Percentiles rank a stretch among this genome's conserved stretches.
phyloP scores from a whole-genome alignment of 2,888 invertebrate species.

The Bibio marci region DNA sequence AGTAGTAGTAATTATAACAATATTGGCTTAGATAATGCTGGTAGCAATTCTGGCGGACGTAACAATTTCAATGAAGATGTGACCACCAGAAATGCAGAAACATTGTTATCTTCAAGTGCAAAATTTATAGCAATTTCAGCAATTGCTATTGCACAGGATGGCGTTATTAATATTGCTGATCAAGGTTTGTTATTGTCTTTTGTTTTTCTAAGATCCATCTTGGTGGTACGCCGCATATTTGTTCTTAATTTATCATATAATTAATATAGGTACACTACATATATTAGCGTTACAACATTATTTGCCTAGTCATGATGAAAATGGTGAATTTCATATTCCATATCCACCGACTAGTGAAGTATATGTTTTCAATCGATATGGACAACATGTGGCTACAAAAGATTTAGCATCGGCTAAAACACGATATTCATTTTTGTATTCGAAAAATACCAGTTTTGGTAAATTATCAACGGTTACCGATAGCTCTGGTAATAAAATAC shows the following conservation, averaged over 20 bases:
- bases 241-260: too few relatives aligned
- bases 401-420: slow-evolving; percentile 90
- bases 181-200: slow-evolving; percentile 63
- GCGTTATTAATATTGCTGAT: slow-evolving; percentile 91
- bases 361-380: slow-evolving; percentile 85
- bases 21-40: slow-evolving; percentile 17
- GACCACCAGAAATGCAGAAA: slow-evolving; percentile 64
- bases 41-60: slow-evolving; percentile 13
- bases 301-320: slow-evolving; percentile 70
- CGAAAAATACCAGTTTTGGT: slow-evolving; percentile 91
- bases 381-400: slow-evolving; percentile 89
- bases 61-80: slow-evolving; percentile 14
- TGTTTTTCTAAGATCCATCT: too few relatives aligned
- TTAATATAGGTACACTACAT: slow-evolving; percentile 49
- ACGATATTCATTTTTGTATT: slow-evolving; percentile 89
- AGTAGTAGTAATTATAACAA: slow-evolving; percentile 18
- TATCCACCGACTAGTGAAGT: slow-evolving; percentile 87
- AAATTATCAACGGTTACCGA: slow-evolving; percentile 87
- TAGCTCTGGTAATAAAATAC: slow-evolving; percentile 83
- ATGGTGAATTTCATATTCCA: slow-evolving; percentile 83
- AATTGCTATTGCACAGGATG: slow-evolving; percentile 85
- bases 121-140: slow-evolving; percentile 79
- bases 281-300: slow-evolving; percentile 75
- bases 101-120: slow-evolving; percentile 75
- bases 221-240: too few relatives aligned